phyloP scores from a whole-genome alignment of 2,113 vertebrate genomes.

The Brachypteracias leptosomus region DNA sequence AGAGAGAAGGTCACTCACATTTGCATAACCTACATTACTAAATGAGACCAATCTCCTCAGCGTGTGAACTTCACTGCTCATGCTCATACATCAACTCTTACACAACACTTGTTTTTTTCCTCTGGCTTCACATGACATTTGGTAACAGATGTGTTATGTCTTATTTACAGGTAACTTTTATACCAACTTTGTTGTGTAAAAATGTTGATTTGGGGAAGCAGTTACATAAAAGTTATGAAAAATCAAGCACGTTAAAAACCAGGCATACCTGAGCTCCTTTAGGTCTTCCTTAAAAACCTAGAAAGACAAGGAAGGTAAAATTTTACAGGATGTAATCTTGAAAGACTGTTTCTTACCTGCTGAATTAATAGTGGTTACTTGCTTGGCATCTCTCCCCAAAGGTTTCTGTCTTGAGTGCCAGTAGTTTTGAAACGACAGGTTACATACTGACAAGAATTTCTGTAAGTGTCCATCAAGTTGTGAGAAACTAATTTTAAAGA shows the following conservation, averaged over 20 bases:
- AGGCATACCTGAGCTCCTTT: slow-evolving; percentile 78
- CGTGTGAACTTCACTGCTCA: not conserved
- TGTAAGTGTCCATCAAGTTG: not conserved
- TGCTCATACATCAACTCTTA: slow-evolving; percentile 31
- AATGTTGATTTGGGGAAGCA: not conserved
- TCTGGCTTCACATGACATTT: not conserved
- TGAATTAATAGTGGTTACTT: not conserved
- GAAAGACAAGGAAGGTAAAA: slow-evolving; percentile 25
- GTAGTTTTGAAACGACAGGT: not conserved
- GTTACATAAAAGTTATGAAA: not conserved
- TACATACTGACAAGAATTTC: not conserved
- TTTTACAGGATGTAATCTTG: not conserved
- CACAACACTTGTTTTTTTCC: not conserved
- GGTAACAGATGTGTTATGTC: not conserved
- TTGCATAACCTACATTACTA: slow-evolving; percentile 57
- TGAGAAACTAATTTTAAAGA: not conserved
- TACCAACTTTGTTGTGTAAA: not conserved
- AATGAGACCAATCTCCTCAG: not conserved
- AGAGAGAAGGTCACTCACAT: slow-evolving; percentile 32
- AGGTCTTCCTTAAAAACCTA: slow-evolving; percentile 87
- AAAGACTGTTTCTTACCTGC: not conserved
- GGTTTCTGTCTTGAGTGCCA: not conserved
- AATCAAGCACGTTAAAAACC: not conserved
- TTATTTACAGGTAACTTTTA: slow-evolving; percentile 10
- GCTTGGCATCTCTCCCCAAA: not conserved